Evolutionary conservation across 2,113 vertebrate genomes (phyloP).

Genomic region (Larimichthys polyactis): DNA sequence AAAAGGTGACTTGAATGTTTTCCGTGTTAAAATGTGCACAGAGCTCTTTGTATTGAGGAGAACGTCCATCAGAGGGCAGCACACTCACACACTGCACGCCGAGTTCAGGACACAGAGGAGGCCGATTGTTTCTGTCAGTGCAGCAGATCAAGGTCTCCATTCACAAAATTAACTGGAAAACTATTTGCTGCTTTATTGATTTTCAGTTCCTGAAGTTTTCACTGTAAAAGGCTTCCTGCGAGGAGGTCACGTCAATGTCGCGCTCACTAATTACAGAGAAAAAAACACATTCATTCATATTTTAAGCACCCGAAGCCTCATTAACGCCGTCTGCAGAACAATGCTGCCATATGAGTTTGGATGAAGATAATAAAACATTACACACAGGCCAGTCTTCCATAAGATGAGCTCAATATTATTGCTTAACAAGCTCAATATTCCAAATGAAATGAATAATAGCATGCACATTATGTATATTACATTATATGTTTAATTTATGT

Average conservation of each 20-base stretch:
- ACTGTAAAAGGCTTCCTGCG: neutral
- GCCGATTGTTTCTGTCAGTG: neutral
- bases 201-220: neutral
- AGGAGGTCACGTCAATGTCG: neutral
- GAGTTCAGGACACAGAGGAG: neutral
- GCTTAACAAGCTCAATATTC: too few species aligned
- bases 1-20: neutral
- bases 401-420: too few species aligned
- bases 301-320: neutral
- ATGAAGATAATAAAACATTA: too few species aligned
- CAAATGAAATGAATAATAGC: too few species aligned
- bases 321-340: neutral
- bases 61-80: slow-evolving; percentile 33
- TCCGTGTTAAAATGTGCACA: neutral
- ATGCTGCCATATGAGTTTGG: neutral
- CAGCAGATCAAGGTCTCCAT: slow-evolving; percentile 23
- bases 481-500: too few species aligned
- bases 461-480: too few species aligned
- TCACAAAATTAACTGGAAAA: neutral
- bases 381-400: too few species aligned
- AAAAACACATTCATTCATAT: neutral
- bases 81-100: neutral
- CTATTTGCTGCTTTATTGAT: slow-evolving; percentile 1
- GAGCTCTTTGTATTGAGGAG: neutral
- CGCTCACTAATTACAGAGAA: neutral